Evolutionary conservation across 2,888 invertebrate genomes (phyloP).

Genomic region (Andrena haemorrhoa): DNA sequence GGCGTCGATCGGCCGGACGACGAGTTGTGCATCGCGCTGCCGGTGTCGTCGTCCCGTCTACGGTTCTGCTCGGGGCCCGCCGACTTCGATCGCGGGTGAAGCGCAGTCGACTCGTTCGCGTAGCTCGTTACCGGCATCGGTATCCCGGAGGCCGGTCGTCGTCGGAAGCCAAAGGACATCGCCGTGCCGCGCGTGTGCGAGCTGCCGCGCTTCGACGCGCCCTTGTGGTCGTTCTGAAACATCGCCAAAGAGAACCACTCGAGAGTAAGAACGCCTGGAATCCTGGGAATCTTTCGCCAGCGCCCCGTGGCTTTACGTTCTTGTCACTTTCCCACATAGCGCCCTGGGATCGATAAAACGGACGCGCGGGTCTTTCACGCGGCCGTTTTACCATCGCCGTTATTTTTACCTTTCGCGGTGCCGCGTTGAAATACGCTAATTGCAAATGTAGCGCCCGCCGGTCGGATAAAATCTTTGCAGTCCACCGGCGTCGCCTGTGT

Average conservation of each 20-base stretch:
- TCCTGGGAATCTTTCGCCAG: slow-evolving; percentile 14
- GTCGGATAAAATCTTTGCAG: neutral
- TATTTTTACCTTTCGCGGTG: slow-evolving; percentile 19
- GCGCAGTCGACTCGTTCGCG: slow-evolving; percentile 72
- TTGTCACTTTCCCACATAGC: neutral
- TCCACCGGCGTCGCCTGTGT: no score
- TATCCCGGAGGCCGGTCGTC: slow-evolving; percentile 87
- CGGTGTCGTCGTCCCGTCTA: slow-evolving; percentile 83
- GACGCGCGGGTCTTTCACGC: neutral
- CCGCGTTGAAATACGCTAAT: neutral
- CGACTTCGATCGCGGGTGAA: slow-evolving; percentile 85
- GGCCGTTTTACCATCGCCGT: neutral
- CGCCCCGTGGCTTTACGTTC: neutral
- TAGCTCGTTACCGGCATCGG: slow-evolving; percentile 79
- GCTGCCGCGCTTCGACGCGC: slow-evolving; percentile 86
- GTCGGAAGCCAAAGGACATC: slow-evolving; percentile 94
- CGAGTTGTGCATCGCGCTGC: slow-evolving; percentile 77
- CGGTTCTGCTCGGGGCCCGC: slow-evolving; percentile 84
- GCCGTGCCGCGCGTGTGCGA: slow-evolving; percentile 90
- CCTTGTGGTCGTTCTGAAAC: slow-evolving; percentile 88
- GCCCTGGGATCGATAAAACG: slow-evolving; percentile 28
- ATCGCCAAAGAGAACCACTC: neutral
- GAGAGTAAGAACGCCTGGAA: slow-evolving; percentile 18
- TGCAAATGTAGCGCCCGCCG: neutral
- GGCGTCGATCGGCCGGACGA: slow-evolving; percentile 89